Evolutionary conservation across 2,888 invertebrate species (phyloP).

Genomic region (Chironomus tentans): DNA sequence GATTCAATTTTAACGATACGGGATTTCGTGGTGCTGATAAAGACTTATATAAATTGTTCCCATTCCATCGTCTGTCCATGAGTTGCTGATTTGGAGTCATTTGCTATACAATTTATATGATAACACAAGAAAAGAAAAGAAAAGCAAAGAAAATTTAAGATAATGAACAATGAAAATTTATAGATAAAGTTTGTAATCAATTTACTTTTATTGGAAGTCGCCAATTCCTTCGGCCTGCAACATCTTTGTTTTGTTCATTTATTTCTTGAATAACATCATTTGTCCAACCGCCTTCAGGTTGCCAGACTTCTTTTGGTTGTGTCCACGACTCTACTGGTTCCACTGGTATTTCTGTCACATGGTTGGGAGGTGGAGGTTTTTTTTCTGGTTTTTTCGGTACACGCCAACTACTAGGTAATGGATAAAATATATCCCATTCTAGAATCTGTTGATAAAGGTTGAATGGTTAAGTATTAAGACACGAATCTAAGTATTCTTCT

Average conservation of each 20-base stretch:
- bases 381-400: not conserved
- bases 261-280: constrained; percentile 10
- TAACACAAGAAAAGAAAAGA: not conserved
- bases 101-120: not conserved
- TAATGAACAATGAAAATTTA: too few species aligned
- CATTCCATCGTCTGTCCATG: not conserved
- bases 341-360: not conserved
- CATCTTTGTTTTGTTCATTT: not conserved
- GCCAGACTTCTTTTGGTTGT: constrained; percentile 3
- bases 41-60: not conserved
- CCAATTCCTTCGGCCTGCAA: not conserved
- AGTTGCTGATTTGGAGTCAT: not conserved
- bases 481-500: not conserved
- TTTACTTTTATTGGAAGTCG: not conserved
- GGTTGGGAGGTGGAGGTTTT: not conserved
- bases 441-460: not conserved
- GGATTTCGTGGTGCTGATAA: not conserved
- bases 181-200: not conserved
- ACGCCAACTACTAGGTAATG: constrained; percentile 13
- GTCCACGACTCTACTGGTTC: not conserved
- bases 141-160: too few species aligned
- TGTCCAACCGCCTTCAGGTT: constrained; percentile 7
- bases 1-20: constrained; percentile 11
- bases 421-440: constrained; percentile 25
- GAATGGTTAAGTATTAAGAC: not conserved